Base-by-base conservation (phyloP, 1,140 invertebrate species). In the Orius insidiosus region DNA sequence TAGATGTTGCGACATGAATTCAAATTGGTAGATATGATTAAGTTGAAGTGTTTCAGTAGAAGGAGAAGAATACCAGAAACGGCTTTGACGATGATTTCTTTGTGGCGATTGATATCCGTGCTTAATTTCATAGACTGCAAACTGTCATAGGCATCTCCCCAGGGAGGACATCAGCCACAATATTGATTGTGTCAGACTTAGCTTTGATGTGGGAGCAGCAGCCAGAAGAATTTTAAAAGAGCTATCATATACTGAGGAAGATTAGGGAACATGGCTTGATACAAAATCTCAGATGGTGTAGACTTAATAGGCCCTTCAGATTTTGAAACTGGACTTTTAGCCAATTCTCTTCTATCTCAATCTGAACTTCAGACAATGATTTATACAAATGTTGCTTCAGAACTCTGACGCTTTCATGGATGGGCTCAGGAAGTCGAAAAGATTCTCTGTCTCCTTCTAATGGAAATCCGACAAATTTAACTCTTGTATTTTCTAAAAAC, bases 1-100 rank as follows among this genome's bases (percentile, higher is more conserved):
- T 43, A 98, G 69, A 68, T 98, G 94, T 63, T 98, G 94, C 2
- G 89, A 92, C 78, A 98, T 93, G 60, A 95, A 98, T 66, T 99
- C 96, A 70, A 98, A 99, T 66, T 98, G 89, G 64, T 98, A 98
- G 9, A 98, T 73, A 63, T 99, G 95, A 68, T 97, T 98, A n/a
- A 98, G 68, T 69, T 98, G 54, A 98, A 93, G 67, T 98, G 94
- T 64, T 99, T 99, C 37, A 98, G 66, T 32, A 98, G 69, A 7
- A 98, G 65, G 40, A 98, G 63, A 36, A 98, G 68, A 49, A 97
- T 88, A 3, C 84, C 90, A 33, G 93, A 96, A 1, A 98, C 86
- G 8, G 93, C 85, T 70, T 99, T 98, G 0, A 98, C 90, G 52
- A 98, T 92, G 34, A 98, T 93, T 71, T 98, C 93, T 60, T 98